Base-by-base conservation (phyloP, 2,888 invertebrate species). In the Gymnosoma rotundatum region DNA sequence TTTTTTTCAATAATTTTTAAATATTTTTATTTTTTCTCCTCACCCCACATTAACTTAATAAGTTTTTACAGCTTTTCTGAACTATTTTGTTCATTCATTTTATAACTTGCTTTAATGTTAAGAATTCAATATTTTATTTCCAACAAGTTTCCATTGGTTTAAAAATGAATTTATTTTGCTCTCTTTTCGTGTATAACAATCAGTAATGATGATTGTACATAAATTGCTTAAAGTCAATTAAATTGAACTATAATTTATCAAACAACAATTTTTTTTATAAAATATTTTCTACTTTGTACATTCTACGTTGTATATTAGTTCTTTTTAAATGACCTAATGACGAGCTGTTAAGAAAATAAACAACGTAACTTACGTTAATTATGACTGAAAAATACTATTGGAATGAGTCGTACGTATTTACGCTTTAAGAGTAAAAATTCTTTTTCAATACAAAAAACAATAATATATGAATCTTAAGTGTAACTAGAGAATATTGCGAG, bases 221-320 rank as follows among this genome's bases (percentile, higher is more conserved):
- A 78, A 84, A 84, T 84, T 84, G 81, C 80, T 61, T 64, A 42
- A 60, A 84, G 84, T 84, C 84, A 84, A 84, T 81, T 84, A 78
- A 84, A 84, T 84, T 84, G 84, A 84, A 84, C 84, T 81, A 74
- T 81, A 84, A 84, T 81, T 84, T 84, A 84, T 81, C 73, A 81
- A 84, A 78, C 45, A 63, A 73, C 18, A 69, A 54, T 45, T 36
- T 36, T 66, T 60, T 48, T 20, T 60, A 45, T 32, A 25, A 56
- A 25, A 18, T 45, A 45, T n/a, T 25, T 48, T 7, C 9, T 20
- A 48, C 20, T 36, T 60, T 48, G 20, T 60, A 60, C 32, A 18
- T 50, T 36, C 18, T 56, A 58, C 10, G 18, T 50, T 36, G 25
- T 56, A 58, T 7, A 25, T n/a, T 7, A 56, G 32, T 48, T 45